Evolutionary conservation across 1,140 invertebrate species (phyloP).

Genomic region (Phymastichus coffea): DNA sequence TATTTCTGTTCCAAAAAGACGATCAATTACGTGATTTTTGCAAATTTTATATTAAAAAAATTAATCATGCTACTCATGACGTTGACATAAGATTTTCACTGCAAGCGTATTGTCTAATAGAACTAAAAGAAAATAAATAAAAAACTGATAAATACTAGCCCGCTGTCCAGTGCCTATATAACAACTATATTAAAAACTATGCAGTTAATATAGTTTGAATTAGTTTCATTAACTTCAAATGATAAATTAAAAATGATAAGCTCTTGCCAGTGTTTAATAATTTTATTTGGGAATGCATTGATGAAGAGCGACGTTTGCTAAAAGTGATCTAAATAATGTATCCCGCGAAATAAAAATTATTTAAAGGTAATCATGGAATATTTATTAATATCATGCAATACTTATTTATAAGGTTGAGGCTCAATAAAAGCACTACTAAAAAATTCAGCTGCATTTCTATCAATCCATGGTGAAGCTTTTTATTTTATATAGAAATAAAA

Average conservation of each 20-base stretch:
- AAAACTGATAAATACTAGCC: constrained; percentile 15
- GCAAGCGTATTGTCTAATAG: constrained; percentile 4
- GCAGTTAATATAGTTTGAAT: too few relatives aligned
- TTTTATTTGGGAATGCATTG: constrained; percentile 6
- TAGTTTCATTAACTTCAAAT: too few relatives aligned
- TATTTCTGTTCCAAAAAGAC: background rate
- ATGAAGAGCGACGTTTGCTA: background rate
- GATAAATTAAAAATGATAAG: background rate
- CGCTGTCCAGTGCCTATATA: constrained; percentile 25
- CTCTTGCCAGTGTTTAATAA: constrained; percentile 20
- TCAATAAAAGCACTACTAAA: constrained; percentile 21
- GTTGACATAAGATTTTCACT: background rate
- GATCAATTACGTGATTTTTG: constrained; percentile 16
- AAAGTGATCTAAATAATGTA: constrained; percentile 12
- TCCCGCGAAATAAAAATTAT: constrained; percentile 7
- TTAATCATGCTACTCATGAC: constrained; percentile 20
- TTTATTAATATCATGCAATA: constrained; percentile 23
- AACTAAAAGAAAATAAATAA: constrained; percentile 8
- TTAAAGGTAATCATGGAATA: background rate
- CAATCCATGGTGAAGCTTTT: background rate
- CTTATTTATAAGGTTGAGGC: constrained; percentile 21
- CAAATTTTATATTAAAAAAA: constrained; percentile 7
- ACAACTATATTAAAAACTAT: too few relatives aligned
- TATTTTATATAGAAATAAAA: too few relatives aligned
- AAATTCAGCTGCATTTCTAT: too few relatives aligned